Conservation (phyloP, 2,797 vertebrate genomes). For the Tympanoctomys barrerae region DNA sequence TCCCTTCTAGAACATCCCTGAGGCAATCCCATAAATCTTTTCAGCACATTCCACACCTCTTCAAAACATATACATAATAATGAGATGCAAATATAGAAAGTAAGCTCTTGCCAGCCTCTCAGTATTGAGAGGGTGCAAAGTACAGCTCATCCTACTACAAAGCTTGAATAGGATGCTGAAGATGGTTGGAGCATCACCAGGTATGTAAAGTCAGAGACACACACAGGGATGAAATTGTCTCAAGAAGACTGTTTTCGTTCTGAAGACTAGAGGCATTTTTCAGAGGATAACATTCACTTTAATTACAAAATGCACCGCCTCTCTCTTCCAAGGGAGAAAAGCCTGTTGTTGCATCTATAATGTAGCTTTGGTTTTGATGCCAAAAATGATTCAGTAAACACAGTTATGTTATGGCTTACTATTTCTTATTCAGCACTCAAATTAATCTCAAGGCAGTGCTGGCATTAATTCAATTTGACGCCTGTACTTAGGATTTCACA, state of each 20-base stretch:
- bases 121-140: slow-evolving; percentile 72
- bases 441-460: slow-evolving; percentile 88
- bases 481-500: slow-evolving; percentile 86
- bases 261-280: slow-evolving; percentile 77
- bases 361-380: slow-evolving; percentile 84
- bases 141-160: slow-evolving; percentile 61
- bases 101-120: slow-evolving; percentile 63
- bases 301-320: slow-evolving; percentile 84
- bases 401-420: slow-evolving; percentile 85
- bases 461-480: slow-evolving; percentile 87
- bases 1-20: slow-evolving; percentile 55
- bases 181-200: slow-evolving; percentile 24
- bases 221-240: background rate
- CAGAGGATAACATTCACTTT: slow-evolving; percentile 82
- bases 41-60: slow-evolving; percentile 74
- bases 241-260: slow-evolving; percentile 61
- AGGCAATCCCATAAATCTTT: slow-evolving; percentile 76
- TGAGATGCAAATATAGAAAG: slow-evolving; percentile 80
- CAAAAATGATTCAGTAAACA: slow-evolving; percentile 88
- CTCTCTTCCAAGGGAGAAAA: slow-evolving; percentile 83
- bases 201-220: slow-evolving; percentile 41
- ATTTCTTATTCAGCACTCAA: slow-evolving; percentile 88
- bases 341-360: slow-evolving; percentile 85
- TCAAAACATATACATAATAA: slow-evolving; percentile 79
- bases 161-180: slow-evolving; percentile 15